A percentile compares a stretch with the other conserved stretches of the same genome.
Conservation (phyloP, 2,888 invertebrate species). For the Drosophila kanekoi region DNA sequence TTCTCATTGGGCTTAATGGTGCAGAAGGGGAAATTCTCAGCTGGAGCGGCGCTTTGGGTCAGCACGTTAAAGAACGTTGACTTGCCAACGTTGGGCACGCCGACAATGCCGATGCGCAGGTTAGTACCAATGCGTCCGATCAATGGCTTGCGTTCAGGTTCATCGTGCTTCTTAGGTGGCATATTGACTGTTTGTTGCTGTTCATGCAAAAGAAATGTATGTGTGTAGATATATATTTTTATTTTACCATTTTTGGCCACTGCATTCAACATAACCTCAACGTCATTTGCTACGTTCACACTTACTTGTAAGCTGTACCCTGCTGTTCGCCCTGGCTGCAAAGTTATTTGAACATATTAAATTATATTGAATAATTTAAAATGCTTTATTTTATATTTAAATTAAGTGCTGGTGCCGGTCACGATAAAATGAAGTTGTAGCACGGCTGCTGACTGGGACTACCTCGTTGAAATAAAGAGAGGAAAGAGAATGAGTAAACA, state of each 20-base stretch:
- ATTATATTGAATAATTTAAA: background rate
- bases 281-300: background rate
- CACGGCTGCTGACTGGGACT: conserved; percentile 34
- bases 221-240: background rate
- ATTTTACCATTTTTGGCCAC: conserved; percentile 46
- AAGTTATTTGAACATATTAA: background rate
- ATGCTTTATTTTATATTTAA: conserved; percentile 17
- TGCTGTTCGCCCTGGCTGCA: conserved; percentile 6
- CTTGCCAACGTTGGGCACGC: conserved; percentile 98
- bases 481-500: conserved; percentile 37
- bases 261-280: conserved; percentile 45
- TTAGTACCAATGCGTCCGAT: conserved; percentile 98
- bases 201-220: background rate
- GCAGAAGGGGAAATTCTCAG: conserved; percentile 99
- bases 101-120: conserved; percentile 97
- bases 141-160: conserved; percentile 94
- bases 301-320: conserved; percentile 18
- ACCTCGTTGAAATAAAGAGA: conserved; percentile 41
- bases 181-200: conserved; percentile 60
- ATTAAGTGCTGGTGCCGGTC: conserved; percentile 18
- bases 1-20: conserved; percentile 99
- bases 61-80: conserved; percentile 99
- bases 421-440: conserved; percentile 9
- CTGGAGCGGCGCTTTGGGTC: conserved; percentile 98
- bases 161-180: conserved; percentile 95